Evolutionary conservation across 35 echinoderm and acorn worm species (phyloP).

Genomic region (Apostichopus parvimensis): DNA sequence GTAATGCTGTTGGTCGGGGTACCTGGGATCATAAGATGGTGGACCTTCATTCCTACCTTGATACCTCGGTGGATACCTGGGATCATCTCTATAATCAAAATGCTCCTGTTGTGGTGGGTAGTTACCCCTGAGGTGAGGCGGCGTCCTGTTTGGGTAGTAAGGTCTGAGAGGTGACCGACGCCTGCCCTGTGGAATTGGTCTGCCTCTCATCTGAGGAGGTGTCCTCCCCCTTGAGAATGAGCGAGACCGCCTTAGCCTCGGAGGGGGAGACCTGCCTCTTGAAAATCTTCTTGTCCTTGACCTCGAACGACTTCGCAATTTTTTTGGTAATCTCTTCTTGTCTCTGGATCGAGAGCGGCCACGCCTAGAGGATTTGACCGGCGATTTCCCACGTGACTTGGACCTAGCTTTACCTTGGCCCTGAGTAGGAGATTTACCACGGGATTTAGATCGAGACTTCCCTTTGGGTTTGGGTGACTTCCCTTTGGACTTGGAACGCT

Average conservation of each 20-base stretch:
- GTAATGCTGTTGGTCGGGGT: slow-evolving; percentile 47
- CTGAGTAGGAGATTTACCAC: slow-evolving; percentile 21
- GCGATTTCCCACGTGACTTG: slow-evolving; percentile 17
- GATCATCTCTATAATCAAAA: slow-evolving; percentile 54
- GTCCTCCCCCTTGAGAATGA: slow-evolving; percentile 37
- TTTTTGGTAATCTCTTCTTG: slow-evolving; percentile 42
- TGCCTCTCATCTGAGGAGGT: slow-evolving; percentile 31
- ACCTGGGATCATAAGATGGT: slow-evolving; percentile 16
- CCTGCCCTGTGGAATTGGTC: slow-evolving; percentile 4
- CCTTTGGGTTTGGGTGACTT: slow-evolving; percentile 30
- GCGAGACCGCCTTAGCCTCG: not conserved
- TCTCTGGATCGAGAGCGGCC: slow-evolving; percentile 44
- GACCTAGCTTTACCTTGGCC: not conserved
- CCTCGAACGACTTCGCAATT: slow-evolving; percentile 23
- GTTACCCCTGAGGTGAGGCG: slow-evolving; percentile 12
- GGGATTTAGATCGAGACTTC: slow-evolving; percentile 22
- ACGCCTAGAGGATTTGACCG: not conserved
- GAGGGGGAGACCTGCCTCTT: slow-evolving; percentile 20
- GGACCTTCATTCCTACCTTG: slow-evolving; percentile 33
- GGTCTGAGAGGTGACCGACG: slow-evolving; percentile 48
- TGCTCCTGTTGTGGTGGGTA: not conserved
- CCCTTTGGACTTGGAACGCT: not conserved
- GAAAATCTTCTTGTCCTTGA: slow-evolving; percentile 10
- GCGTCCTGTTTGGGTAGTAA: slow-evolving; percentile 3
- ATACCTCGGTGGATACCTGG: slow-evolving; percentile 16